phyloP scores from a whole-genome alignment of 2,888 invertebrate species.

The Yponomeuta evonymella region DNA sequence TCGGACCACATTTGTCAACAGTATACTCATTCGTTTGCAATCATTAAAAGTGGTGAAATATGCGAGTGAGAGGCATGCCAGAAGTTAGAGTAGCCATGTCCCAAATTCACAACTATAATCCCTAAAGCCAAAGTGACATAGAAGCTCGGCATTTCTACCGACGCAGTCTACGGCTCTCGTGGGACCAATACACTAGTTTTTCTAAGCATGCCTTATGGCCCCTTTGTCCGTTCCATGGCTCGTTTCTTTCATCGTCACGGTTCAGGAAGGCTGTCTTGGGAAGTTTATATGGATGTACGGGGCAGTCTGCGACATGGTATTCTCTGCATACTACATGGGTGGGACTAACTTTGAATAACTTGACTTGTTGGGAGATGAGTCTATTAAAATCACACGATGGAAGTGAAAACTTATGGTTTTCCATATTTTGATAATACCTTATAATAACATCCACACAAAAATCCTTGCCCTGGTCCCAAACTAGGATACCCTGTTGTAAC shows the following conservation, averaged over 20 bases:
- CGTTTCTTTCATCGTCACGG: constrained; percentile 74
- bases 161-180: constrained; percentile 38
- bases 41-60: too few species aligned
- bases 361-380: too few species aligned
- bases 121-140: background rate
- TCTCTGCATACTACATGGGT: background rate
- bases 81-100: background rate
- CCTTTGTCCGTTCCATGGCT: constrained; percentile 73
- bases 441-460: too few species aligned
- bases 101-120: background rate
- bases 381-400: too few species aligned
- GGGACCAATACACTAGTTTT: constrained; percentile 71
- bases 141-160: background rate
- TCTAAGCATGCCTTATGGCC: constrained; percentile 76
- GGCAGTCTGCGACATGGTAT: background rate
- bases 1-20: too few species aligned
- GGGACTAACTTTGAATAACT: background rate
- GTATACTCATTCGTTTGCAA: too few species aligned
- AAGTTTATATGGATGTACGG: background rate
- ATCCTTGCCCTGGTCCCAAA: too few species aligned
- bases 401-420: too few species aligned
- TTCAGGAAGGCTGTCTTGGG: background rate
- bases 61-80: too few species aligned
- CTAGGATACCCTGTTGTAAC: too few species aligned
- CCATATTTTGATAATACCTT: too few species aligned